Evolutionary conservation across 2,888 invertebrate species (phyloP).

Genomic region (Polia nebulosa): DNA sequence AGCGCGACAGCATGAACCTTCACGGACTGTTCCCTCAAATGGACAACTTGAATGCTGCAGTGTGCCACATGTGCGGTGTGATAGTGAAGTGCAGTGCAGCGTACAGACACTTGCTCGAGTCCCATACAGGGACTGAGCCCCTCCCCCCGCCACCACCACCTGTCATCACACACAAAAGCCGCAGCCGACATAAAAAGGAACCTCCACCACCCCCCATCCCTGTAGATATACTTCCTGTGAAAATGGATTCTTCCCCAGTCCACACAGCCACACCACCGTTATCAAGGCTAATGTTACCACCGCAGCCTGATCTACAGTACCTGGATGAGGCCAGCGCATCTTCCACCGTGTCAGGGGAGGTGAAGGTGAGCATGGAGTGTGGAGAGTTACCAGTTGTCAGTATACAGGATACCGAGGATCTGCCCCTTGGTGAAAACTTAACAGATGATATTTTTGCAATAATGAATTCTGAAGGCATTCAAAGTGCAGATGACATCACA

Average conservation of each 20-base stretch:
- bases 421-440: conserved; percentile 86
- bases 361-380: conserved; percentile 86
- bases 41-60: conserved; percentile 94
- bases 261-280: conserved; percentile 83
- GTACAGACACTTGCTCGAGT: conserved; percentile 93
- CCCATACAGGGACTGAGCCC: conserved; percentile 86
- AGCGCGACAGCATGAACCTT: conserved; percentile 92
- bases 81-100: conserved; percentile 95
- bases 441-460: conserved; percentile 89
- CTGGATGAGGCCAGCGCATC: conserved; percentile 82
- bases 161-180: conserved; percentile 76
- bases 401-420: conserved; percentile 88
- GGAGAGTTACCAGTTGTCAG: conserved; percentile 89
- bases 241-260: conserved; percentile 83
- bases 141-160: conserved; percentile 87
- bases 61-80: conserved; percentile 95
- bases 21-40: conserved; percentile 95
- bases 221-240: conserved; percentile 79
- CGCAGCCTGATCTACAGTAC: conserved; percentile 84
- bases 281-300: conserved; percentile 85
- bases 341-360: conserved; percentile 80
- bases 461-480: conserved; percentile 89
- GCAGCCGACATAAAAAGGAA: conserved; percentile 86
- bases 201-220: conserved; percentile 81
- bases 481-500: conserved; percentile 88